Conservation (phyloP, 2,888 invertebrate genomes). For the Conus canariensis region DNA sequence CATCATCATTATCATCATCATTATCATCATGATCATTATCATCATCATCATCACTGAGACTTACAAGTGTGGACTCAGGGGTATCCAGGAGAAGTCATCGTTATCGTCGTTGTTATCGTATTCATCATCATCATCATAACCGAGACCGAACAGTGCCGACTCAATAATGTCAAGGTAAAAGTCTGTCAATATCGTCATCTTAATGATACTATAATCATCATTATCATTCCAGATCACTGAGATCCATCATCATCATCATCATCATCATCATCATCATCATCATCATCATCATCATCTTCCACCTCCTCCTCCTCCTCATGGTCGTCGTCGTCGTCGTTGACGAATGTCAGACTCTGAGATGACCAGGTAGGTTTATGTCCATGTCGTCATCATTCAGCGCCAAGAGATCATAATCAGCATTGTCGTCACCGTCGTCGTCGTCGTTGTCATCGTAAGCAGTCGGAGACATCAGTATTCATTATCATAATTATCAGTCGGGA, state of each 20-base stretch:
- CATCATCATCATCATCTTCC: background rate
- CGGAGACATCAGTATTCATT: background rate
- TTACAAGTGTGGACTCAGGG: too few species aligned
- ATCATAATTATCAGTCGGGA: background rate
- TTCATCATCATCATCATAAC: too few species aligned
- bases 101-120: too few species aligned
- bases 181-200: too few species aligned
- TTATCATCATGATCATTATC: background rate
- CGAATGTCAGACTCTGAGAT: background rate
- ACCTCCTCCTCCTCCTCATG: too few species aligned
- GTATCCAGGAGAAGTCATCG: too few species aligned
- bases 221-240: too few species aligned
- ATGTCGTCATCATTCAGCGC: background rate
- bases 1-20: background rate
- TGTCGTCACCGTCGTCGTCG: background rate
- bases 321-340: too few species aligned
- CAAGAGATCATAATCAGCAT: background rate
- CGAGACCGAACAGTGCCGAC: too few species aligned
- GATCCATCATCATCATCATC: background rate
- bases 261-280: background rate
- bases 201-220: too few species aligned
- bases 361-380: background rate
- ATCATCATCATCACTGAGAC: background rate
- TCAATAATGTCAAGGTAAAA: too few species aligned
- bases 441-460: background rate